A percentile compares a stretch with the other conserved stretches of the same genome.
Evolutionary conservation across 1,140 invertebrate species (phyloP).

Genomic region (Holotrichia oblita): DNA sequence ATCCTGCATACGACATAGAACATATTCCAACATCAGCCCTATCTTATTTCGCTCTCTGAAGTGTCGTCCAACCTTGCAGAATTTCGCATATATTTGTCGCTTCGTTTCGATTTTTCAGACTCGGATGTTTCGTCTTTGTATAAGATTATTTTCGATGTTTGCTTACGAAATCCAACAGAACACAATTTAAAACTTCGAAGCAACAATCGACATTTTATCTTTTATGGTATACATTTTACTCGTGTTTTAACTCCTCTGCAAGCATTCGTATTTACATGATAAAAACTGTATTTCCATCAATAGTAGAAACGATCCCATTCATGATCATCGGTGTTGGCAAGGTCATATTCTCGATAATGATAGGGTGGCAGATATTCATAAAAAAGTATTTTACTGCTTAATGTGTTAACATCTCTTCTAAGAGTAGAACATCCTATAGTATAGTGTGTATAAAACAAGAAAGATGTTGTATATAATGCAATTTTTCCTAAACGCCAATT

Average conservation of each 20-base stretch:
- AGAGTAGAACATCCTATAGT: too few species aligned
- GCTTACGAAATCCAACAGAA: neutral
- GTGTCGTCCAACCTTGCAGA: neutral
- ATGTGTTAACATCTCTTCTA: too few species aligned
- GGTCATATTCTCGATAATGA: too few species aligned
- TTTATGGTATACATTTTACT: neutral
- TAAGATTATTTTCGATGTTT: constrained; percentile 30
- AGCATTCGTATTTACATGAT: neutral
- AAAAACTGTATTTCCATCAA: neutral
- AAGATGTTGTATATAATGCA: too few species aligned
- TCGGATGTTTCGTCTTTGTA: neutral
- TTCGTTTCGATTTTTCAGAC: constrained; percentile 4
- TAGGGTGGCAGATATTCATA: too few species aligned
- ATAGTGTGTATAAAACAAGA: too few species aligned
- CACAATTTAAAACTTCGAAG: neutral
- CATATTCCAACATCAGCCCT: neutral
- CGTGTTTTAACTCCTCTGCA: neutral
- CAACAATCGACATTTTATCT: neutral
- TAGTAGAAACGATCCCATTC: too few species aligned
- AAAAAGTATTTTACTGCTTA: too few species aligned
- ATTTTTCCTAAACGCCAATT: too few species aligned
- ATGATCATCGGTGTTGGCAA: too few species aligned
- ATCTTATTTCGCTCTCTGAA: neutral
- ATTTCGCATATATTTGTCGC: constrained; percentile 17
- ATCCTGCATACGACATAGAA: neutral